phyloP scores from a whole-genome alignment of 2,113 vertebrate species.

The Lophura nycthemera region DNA sequence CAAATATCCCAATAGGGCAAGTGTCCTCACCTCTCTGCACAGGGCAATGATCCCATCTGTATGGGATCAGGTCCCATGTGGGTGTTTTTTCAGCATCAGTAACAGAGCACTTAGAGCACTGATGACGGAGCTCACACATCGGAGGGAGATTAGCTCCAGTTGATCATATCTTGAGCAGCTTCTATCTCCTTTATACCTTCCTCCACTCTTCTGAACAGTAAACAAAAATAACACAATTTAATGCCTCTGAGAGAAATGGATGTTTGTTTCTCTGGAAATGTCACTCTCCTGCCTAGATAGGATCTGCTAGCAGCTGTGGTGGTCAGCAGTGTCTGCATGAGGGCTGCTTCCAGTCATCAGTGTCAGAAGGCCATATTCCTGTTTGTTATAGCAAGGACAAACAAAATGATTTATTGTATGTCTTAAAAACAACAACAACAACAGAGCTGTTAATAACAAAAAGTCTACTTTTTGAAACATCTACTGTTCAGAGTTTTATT shows the following conservation, averaged over 20 bases:
- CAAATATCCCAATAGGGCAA: background rate
- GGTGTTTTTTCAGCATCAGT: background rate
- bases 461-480: background rate
- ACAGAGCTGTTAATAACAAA: background rate
- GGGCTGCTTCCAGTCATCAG: background rate
- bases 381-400: background rate
- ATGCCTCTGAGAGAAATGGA: background rate
- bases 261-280: background rate
- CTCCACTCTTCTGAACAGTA: background rate
- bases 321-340: background rate
- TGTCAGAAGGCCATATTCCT: background rate
- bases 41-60: background rate
- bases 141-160: background rate
- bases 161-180: slow-evolving; percentile 8
- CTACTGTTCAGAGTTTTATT: background rate
- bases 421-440: background rate
- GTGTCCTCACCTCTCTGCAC: background rate
- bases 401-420: background rate
- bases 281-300: background rate
- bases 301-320: background rate
- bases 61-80: background rate
- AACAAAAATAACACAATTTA: background rate
- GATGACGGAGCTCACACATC: background rate
- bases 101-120: background rate
- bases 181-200: background rate